Conservation (phyloP, 2,888 invertebrate species). For the Cosmopolites sordidus region DNA sequence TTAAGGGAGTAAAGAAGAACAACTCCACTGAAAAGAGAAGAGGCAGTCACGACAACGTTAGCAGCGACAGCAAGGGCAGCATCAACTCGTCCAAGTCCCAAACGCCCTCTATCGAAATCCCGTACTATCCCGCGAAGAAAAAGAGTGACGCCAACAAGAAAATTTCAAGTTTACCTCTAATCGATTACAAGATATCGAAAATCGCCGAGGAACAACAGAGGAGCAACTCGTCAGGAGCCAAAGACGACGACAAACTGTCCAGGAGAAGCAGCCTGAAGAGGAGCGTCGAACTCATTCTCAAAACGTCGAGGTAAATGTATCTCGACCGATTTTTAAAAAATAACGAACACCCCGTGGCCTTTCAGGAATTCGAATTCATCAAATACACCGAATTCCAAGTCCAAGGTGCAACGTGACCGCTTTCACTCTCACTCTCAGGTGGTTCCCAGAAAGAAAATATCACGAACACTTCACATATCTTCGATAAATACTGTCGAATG, state of each 20-base stretch:
- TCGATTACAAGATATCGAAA: slow-evolving; percentile 29
- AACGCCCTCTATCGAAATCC: slow-evolving; percentile 28
- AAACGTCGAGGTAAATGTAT: slow-evolving; percentile 18
- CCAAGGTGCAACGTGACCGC: neutral
- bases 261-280: slow-evolving; percentile 14
- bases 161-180: slow-evolving; percentile 28
- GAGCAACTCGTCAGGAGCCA: slow-evolving; percentile 9
- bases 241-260: slow-evolving; percentile 11
- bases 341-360: too few species aligned
- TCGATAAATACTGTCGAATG: neutral
- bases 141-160: slow-evolving; percentile 13
- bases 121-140: slow-evolving; percentile 23
- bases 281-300: slow-evolving; percentile 24
- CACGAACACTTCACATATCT: neutral
- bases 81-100: slow-evolving; percentile 5
- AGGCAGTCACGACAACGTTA: slow-evolving; percentile 10
- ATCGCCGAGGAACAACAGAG: slow-evolving; percentile 10
- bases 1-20: too few species aligned
- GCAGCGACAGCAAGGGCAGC: slow-evolving; percentile 23
- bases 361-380: neutral
- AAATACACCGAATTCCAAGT: neutral
- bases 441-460: slow-evolving; percentile 1
- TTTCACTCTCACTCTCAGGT: slow-evolving; percentile 3
- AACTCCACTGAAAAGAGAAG: slow-evolving; percentile 1
- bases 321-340: too few species aligned